Base-by-base conservation (phyloP, 2,888 invertebrate species). In the Kryphioiulus occultus region DNA sequence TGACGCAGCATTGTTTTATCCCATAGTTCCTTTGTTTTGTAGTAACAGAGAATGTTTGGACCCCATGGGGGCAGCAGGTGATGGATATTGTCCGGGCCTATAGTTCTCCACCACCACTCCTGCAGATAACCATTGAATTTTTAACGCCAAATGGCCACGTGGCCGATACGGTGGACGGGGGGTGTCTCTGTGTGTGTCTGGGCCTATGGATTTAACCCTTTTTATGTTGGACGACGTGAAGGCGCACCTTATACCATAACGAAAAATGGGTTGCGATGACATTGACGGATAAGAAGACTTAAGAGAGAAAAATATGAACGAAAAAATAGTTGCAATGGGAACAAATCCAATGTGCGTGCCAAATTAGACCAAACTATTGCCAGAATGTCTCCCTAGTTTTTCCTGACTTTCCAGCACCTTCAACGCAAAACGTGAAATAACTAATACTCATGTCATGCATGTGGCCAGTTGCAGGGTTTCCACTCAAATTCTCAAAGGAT, bases 1-100 rank as follows among this genome's bases (percentile, higher is more conserved):
- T 68, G 68, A 68, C 68, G 68, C 68, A 68, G 68, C 68, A 68
- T 68, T 68, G 68, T 68, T 68, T 68, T 68, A 68, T 68, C 68
- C 68, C 68, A 68, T 68, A 68, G 68, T 68, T 68, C 68, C 68
- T 68, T 68, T 68, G 68, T 68, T 68, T 68, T 68, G 68, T 68
- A 68, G 68, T 68, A 68, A 68, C 68, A 68, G 68, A 68, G 68
- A 68, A 68, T 68, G 68, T 68, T 68, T 68, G 68, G 68, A 68
- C 68, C 68, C 68, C 68, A 68, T 68, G 68, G 68, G 68, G 68
- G 68, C 68, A 68, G 26, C 68, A 68, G 68, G 68, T 68, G 68
- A 68, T 68, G 68, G 68, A 68, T 68, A 68, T 68, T 68, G 68
- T 68, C 68, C 68, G 68, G 68, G 68, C 68, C 68, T 68, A 68